Evolutionary conservation across 2,797 vertebrate genomes (phyloP).

Genomic region (Tapera naevia): DNA sequence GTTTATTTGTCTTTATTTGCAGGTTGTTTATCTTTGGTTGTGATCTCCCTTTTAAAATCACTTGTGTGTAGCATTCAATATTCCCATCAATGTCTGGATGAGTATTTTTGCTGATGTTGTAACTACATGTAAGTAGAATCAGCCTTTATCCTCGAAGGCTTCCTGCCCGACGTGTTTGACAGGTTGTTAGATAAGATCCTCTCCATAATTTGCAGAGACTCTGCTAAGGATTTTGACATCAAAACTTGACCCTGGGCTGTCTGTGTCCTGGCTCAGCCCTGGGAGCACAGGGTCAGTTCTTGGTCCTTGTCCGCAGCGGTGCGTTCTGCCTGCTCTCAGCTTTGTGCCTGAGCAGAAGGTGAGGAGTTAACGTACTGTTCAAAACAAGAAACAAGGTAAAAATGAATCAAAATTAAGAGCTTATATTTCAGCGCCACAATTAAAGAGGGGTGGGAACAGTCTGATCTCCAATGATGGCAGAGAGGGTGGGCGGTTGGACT

Average conservation of each 20-base stretch:
- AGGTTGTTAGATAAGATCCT: background rate
- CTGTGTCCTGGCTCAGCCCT: background rate
- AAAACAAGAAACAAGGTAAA: background rate
- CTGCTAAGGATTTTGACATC: background rate
- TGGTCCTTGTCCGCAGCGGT: background rate
- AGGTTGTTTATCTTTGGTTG: background rate
- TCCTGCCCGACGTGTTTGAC: fast-evolving
- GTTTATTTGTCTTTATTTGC: background rate
- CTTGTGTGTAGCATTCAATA: background rate
- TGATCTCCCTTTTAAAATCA: background rate
- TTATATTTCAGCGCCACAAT: background rate
- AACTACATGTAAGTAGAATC: background rate
- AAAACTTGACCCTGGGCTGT: background rate
- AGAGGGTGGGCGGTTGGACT: constrained; percentile 60
- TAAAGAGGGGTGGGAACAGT: constrained; percentile 8
- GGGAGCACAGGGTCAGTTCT: background rate
- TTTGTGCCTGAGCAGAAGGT: background rate
- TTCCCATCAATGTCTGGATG: background rate
- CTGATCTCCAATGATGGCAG: background rate
- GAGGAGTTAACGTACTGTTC: background rate
- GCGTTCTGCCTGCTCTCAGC: fast-evolving
- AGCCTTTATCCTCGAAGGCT: background rate
- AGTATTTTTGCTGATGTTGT: background rate
- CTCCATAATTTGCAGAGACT: background rate
- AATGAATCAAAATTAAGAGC: background rate